phyloP scores from a whole-genome alignment of 2,797 vertebrate genomes.

The Manis pentadactyla region DNA sequence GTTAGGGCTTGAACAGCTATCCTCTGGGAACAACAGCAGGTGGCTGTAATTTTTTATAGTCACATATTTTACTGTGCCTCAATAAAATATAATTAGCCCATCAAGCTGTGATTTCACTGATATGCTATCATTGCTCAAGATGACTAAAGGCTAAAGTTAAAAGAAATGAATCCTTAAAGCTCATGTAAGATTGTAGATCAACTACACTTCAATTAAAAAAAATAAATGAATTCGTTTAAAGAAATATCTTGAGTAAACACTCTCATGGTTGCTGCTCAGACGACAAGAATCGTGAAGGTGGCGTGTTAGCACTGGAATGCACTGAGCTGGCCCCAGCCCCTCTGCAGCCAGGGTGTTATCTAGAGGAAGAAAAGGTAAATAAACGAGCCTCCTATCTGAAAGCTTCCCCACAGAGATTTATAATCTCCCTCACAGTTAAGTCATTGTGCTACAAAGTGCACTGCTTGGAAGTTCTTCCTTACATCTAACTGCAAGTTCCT shows the following conservation, averaged over 20 bases:
- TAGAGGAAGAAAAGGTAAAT: not conserved
- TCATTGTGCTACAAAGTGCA: not conserved
- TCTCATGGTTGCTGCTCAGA: not conserved
- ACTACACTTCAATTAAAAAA: not conserved
- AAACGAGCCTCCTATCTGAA: constrained; percentile 35
- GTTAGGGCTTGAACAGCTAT: not conserved
- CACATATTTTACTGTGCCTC: not conserved
- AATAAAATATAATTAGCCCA: not conserved
- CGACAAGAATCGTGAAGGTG: not conserved
- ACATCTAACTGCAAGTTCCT: not conserved
- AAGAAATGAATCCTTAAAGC: not conserved
- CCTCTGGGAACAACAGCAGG: not conserved
- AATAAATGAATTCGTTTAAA: constrained; percentile 14
- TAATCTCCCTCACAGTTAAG: not conserved
- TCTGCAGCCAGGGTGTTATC: not conserved
- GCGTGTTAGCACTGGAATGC: not conserved
- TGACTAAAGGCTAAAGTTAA: not conserved
- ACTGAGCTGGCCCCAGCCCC: not conserved
- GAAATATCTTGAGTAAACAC: not conserved
- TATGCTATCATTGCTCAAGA: not conserved
- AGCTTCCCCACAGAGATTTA: not conserved
- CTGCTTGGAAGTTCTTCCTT: not conserved
- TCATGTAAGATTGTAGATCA: too few species aligned
- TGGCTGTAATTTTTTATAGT: not conserved
- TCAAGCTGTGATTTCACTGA: not conserved